A percentile compares a stretch with the other conserved stretches of the same genome.
phyloP scores from a whole-genome alignment of 2,888 invertebrate genomes.

The Troides helena region DNA sequence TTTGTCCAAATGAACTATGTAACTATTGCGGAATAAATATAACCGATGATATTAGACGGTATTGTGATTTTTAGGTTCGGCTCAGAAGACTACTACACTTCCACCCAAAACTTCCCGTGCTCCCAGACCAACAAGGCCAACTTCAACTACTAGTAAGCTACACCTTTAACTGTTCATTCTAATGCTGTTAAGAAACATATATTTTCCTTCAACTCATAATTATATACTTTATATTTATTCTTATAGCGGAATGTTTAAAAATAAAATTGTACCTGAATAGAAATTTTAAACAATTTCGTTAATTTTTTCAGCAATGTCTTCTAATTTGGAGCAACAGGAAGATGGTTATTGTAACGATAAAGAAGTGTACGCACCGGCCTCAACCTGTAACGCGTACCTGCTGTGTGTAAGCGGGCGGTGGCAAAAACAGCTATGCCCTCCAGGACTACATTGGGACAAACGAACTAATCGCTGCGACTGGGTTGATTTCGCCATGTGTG shows the following conservation, averaged over 20 bases:
- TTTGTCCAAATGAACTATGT: neutral
- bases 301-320: slow-evolving; percentile 24
- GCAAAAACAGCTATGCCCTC: slow-evolving; percentile 86
- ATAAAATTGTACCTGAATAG: neutral
- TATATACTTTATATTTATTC: slow-evolving; percentile 3
- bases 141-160: slow-evolving; percentile 31
- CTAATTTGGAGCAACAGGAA: slow-evolving; percentile 44
- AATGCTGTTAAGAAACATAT: neutral
- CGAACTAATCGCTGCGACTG: slow-evolving; percentile 87
- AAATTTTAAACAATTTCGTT: neutral
- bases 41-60: neutral
- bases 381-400: slow-evolving; percentile 86
- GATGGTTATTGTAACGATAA: slow-evolving; percentile 47
- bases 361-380: slow-evolving; percentile 77
- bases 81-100: slow-evolving; percentile 49
- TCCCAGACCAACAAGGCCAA: slow-evolving; percentile 46
- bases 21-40: neutral
- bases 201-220: neutral
- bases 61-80: slow-evolving; percentile 34
- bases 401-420: slow-evolving; percentile 87
- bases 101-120: slow-evolving; percentile 52
- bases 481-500: slow-evolving; percentile 87
- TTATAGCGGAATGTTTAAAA: neutral
- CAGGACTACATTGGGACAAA: slow-evolving; percentile 90
- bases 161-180: neutral